These are phyloP conservation scores for Lithosia quadra DNA, from an alignment of 2,888 invertebrate species.

Conservation along the genomic window DNA sequence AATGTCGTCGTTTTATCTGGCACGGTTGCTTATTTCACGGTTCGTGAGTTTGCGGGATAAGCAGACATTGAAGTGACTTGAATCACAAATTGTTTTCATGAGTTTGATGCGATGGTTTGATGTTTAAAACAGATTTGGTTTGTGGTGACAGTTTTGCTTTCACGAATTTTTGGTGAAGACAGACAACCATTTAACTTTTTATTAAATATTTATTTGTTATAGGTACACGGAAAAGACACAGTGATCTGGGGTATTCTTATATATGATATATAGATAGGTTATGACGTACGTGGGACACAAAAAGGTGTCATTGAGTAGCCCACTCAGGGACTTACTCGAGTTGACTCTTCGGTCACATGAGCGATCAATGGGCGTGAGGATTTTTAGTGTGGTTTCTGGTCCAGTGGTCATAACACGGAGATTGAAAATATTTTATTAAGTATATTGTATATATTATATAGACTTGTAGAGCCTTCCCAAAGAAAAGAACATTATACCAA, in stretches of 20 bases:
- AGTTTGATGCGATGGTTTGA: too few relatives aligned
- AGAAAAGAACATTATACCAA: too few relatives aligned
- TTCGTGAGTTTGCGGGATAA: constrained; percentile 15
- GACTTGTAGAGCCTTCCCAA: too few relatives aligned
- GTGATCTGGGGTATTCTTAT: background rate
- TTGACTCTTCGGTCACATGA: too few relatives aligned
- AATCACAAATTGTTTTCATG: constrained; percentile 17
- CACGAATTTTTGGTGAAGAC: background rate
- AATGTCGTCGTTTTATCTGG: constrained; percentile 26
- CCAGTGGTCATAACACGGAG: too few relatives aligned
- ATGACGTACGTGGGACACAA: background rate
- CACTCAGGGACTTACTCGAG: too few relatives aligned
- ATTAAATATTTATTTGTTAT: background rate
- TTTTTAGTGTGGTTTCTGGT: too few relatives aligned
- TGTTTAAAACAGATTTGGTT: constrained; percentile 12
- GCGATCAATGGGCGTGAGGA: too few relatives aligned
- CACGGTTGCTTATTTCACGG: constrained; percentile 41
- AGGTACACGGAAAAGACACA: background rate
- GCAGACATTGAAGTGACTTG: constrained; percentile 19
- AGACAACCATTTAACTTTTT: background rate
- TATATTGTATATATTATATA: too few relatives aligned
- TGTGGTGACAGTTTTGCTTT: background rate
- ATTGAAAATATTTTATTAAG: too few relatives aligned
- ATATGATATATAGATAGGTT: too few relatives aligned
- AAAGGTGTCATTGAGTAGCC: too few relatives aligned